phyloP scores from a whole-genome alignment of 2,888 invertebrate species.

The Pristionchus fissidentatus region DNA sequence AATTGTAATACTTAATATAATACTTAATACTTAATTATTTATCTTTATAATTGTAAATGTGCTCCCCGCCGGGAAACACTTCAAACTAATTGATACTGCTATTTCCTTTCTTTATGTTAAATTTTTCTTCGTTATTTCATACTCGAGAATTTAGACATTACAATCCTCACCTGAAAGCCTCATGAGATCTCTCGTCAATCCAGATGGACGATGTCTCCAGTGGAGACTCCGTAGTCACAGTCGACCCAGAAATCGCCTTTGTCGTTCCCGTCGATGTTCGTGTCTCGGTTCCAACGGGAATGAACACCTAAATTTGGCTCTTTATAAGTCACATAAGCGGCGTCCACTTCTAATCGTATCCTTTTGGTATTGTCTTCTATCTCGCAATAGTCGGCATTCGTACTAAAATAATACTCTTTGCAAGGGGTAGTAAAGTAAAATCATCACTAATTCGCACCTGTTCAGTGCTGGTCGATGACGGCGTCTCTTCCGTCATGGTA shows the following conservation, averaged over 20 bases:
- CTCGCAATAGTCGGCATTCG: not conserved
- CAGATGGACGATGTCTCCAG: not conserved
- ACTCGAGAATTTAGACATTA: too few species aligned
- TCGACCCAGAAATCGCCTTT: not conserved
- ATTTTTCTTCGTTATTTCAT: too few species aligned
- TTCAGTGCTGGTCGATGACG: not conserved
- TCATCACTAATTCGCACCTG: slow-evolving; percentile 5
- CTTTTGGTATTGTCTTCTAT: not conserved
- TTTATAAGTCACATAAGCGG: not conserved
- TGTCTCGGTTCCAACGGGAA: slow-evolving; percentile 18
- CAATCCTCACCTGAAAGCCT: not conserved
- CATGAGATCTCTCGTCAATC: not conserved
- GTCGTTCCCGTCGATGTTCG: not conserved
- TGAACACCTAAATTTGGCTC: slow-evolving; percentile 1
- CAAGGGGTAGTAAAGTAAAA: not conserved
- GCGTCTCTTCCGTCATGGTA: too few species aligned
- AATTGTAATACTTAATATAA: not conserved
- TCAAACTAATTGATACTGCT: not conserved
- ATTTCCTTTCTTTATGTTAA: not conserved
- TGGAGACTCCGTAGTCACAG: not conserved
- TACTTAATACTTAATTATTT: not conserved
- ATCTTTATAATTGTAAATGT: not conserved
- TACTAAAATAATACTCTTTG: too few species aligned
- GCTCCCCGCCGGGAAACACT: not conserved
- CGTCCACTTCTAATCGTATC: not conserved